A percentile compares a stretch with the other conserved stretches of the same genome.
Conservation (phyloP, 1,140 invertebrate genomes). For the Drosophila paulistorum region DNA sequence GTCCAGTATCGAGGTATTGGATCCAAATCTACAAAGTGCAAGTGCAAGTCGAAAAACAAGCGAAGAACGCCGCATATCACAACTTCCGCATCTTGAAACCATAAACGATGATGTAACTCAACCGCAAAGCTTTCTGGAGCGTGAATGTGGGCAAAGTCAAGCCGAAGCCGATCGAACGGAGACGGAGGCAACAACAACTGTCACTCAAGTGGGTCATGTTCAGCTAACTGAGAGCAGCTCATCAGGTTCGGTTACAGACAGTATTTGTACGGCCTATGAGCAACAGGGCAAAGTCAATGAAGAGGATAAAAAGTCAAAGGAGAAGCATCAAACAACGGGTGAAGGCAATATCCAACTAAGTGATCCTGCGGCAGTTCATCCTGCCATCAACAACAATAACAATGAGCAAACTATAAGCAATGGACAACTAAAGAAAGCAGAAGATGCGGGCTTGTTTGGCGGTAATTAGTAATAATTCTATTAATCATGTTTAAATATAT, state of each 20-base stretch:
- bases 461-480: conserved; percentile 23
- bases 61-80: conserved; percentile 67
- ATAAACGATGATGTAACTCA: conserved; percentile 54
- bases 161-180: conserved; percentile 18
- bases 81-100: conserved; percentile 51
- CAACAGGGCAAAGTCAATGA: conserved; percentile 63
- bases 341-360: conserved; percentile 31
- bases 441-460: conserved; percentile 58
- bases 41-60: conserved; percentile 76
- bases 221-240: conserved; percentile 86
- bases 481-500: too few relatives aligned
- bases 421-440: conserved; percentile 43
- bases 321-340: conserved; percentile 18
- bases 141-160: conserved; percentile 44
- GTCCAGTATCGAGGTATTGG: conserved; percentile 87
- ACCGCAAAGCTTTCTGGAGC: conserved; percentile 63
- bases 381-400: conserved; percentile 39
- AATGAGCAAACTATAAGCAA: conserved; percentile 20
- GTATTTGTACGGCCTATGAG: conserved; percentile 86
- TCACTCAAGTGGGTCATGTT: conserved; percentile 37
- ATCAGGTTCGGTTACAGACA: conserved; percentile 86
- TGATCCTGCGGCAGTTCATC: conserved; percentile 27
- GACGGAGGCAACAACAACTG: background rate
- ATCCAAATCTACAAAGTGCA: conserved; percentile 83
- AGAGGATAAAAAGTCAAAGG: conserved; percentile 14